These are phyloP conservation scores for Papilio xuthus DNA, from an alignment of 1,140 invertebrate genomes.

Conservation along the genomic window DNA sequence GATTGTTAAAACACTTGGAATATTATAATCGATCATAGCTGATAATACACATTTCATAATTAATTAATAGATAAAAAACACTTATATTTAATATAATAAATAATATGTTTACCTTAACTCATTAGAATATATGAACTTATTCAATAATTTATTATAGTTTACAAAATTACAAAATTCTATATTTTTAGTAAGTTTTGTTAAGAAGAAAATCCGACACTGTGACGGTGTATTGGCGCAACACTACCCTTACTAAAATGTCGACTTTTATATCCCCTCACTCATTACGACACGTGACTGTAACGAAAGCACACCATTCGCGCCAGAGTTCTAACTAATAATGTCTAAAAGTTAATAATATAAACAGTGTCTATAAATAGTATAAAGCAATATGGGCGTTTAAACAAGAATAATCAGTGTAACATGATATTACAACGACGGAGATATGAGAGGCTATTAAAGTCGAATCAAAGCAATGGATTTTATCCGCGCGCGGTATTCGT, in stretches of 20 bases:
- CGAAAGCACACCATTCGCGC: too few relatives aligned
- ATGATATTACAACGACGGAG: slow-evolving; percentile 13
- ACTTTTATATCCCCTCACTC: too few relatives aligned
- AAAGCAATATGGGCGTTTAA: slow-evolving; percentile 10
- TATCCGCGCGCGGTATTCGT: slow-evolving; percentile 8
- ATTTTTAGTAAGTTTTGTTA: slow-evolving; percentile 2
- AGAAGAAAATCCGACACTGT: too few relatives aligned
- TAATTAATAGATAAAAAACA: not conserved
- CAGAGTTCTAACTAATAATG: too few relatives aligned
- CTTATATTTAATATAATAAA: not conserved
- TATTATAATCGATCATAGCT: slow-evolving; percentile 24
- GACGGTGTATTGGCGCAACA: too few relatives aligned
- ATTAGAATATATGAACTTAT: not conserved
- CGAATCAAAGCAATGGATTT: slow-evolving; percentile 30
- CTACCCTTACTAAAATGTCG: too few relatives aligned
- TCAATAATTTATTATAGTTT: not conserved
- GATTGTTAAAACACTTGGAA: slow-evolving; percentile 32
- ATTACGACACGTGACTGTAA: too few relatives aligned
- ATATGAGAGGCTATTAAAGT: slow-evolving; percentile 24
- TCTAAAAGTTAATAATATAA: too few relatives aligned
- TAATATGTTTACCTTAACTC: not conserved
- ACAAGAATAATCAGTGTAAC: slow-evolving; percentile 13
- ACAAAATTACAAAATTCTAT: not conserved
- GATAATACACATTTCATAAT: slow-evolving; percentile 7
- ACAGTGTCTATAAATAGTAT: not conserved